These are phyloP conservation scores for Agapornis canus DNA, from an alignment of 2,797 vertebrate genomes.

Conservation along the genomic window DNA sequence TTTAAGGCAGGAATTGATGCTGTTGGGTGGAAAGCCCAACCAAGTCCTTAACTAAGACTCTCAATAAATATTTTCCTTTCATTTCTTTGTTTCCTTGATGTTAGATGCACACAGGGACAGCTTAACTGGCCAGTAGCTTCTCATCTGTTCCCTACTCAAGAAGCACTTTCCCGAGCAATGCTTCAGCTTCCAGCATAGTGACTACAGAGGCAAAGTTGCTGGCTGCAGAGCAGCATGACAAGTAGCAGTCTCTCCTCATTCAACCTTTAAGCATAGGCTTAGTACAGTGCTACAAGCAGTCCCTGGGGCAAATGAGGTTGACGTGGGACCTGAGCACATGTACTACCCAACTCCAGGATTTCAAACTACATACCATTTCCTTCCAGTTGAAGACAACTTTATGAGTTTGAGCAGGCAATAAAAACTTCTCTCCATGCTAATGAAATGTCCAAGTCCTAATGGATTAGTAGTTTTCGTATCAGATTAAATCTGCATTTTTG, in stretches of 20 bases:
- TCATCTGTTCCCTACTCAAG: background rate
- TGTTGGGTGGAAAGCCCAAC: background rate
- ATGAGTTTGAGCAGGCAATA: constrained; percentile 47
- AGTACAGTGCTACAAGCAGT: background rate
- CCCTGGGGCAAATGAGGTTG: background rate
- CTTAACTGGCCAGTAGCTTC: background rate
- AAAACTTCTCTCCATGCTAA: constrained; percentile 28
- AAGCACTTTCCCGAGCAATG: background rate
- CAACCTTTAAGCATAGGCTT: background rate
- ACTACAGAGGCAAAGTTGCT: background rate
- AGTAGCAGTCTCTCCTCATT: constrained; percentile 16
- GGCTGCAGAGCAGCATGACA: background rate
- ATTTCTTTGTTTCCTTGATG: background rate
- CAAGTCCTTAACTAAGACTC: background rate
- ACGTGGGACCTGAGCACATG: background rate
- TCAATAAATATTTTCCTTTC: background rate
- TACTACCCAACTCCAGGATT: background rate
- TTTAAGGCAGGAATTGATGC: background rate
- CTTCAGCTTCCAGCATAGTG: background rate
- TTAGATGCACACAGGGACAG: background rate
- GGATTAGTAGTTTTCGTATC: constrained; percentile 61
- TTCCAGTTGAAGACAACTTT: constrained; percentile 37
- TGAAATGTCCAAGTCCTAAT: constrained; percentile 36
- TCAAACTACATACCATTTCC: constrained; percentile 11
- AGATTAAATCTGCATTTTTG: constrained; percentile 58